Percentiles rank a stretch among this genome's conserved stretches.
These are phyloP conservation scores for Yponomeuta malinellus DNA, from an alignment of 2,888 invertebrate species.

Conservation along the genomic window DNA sequence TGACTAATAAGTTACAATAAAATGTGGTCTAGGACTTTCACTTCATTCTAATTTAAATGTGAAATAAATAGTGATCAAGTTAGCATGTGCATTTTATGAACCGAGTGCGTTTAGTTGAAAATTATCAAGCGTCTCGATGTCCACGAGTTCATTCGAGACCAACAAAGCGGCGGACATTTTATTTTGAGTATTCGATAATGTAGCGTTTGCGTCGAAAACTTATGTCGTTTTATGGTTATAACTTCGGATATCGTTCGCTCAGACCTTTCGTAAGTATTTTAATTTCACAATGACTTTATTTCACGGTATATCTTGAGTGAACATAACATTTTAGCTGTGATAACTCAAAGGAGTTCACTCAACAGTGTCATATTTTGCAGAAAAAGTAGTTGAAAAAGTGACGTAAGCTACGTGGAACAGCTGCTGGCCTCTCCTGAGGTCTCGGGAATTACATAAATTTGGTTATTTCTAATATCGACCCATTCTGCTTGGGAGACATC, in stretches of 20 bases:
- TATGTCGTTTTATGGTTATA: constrained; percentile 73
- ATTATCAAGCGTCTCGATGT: constrained; percentile 72
- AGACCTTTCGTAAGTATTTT: constrained; percentile 72
- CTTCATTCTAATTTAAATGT: constrained; percentile 53
- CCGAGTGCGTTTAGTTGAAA: constrained; percentile 45
- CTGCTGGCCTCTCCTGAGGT: constrained; percentile 41
- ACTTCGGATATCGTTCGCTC: constrained; percentile 69
- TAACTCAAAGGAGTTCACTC: constrained; percentile 39
- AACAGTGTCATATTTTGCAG: constrained; percentile 55
- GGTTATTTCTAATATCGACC: constrained; percentile 59
- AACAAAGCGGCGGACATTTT: constrained; percentile 78
- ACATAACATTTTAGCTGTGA: constrained; percentile 29
- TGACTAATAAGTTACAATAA: constrained; percentile 47
- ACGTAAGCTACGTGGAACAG: constrained; percentile 60
- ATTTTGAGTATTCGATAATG: constrained; percentile 77
- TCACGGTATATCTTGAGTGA: background rate
- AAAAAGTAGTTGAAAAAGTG: constrained; percentile 62
- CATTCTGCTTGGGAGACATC: constrained; percentile 64
- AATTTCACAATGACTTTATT: constrained; percentile 19
- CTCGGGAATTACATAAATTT: constrained; percentile 36
- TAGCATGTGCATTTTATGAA: constrained; percentile 59
- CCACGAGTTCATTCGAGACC: constrained; percentile 75
- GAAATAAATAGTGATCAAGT: constrained; percentile 56
- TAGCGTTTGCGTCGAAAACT: constrained; percentile 74
- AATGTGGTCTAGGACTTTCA: constrained; percentile 64